Evolutionary conservation across 1,140 invertebrate species (phyloP).

Genomic region (Drosophila sulfurigaster): DNA sequence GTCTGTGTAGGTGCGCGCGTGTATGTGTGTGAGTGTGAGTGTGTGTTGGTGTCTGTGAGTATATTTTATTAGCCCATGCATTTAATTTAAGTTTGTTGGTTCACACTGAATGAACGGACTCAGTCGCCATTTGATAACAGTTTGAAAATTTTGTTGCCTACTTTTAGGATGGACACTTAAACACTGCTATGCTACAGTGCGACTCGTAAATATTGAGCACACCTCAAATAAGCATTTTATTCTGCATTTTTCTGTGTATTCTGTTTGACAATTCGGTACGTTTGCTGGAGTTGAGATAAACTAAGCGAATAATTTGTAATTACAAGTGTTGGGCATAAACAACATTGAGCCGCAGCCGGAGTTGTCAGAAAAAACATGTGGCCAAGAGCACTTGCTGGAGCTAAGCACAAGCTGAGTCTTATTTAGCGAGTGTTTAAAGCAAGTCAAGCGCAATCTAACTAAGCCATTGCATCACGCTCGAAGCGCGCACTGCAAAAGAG

Average conservation of each 20-base stretch:
- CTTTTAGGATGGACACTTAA: slow-evolving; percentile 52
- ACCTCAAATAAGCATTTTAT: background rate
- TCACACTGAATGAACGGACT: slow-evolving; percentile 39
- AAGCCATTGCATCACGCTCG: slow-evolving; percentile 68
- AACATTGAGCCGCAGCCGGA: slow-evolving; percentile 22
- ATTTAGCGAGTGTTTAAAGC: slow-evolving; percentile 54
- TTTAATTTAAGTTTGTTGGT: slow-evolving; percentile 71
- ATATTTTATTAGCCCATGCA: slow-evolving; percentile 61
- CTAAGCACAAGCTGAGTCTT: slow-evolving; percentile 48
- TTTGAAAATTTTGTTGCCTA: slow-evolving; percentile 54
- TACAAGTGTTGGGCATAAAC: slow-evolving; percentile 35
- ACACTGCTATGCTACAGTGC: slow-evolving; percentile 40
- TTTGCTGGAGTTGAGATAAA: slow-evolving; percentile 14
- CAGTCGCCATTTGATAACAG: slow-evolving; percentile 21
- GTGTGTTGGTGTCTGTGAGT: slow-evolving; percentile 15
- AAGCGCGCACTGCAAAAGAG: slow-evolving; percentile 24
- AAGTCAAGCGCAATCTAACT: slow-evolving; percentile 73
- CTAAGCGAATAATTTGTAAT: slow-evolving; percentile 35
- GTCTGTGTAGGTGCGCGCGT: background rate
- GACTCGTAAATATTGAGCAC: slow-evolving; percentile 48
- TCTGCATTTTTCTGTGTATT: background rate
- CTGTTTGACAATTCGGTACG: background rate
- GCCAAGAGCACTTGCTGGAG: slow-evolving; percentile 41
- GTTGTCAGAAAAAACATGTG: slow-evolving; percentile 18
- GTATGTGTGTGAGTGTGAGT: background rate